These are phyloP conservation scores for Heliothis peltigera DNA, from an alignment of 2,888 invertebrate species.

Conservation along the genomic window DNA sequence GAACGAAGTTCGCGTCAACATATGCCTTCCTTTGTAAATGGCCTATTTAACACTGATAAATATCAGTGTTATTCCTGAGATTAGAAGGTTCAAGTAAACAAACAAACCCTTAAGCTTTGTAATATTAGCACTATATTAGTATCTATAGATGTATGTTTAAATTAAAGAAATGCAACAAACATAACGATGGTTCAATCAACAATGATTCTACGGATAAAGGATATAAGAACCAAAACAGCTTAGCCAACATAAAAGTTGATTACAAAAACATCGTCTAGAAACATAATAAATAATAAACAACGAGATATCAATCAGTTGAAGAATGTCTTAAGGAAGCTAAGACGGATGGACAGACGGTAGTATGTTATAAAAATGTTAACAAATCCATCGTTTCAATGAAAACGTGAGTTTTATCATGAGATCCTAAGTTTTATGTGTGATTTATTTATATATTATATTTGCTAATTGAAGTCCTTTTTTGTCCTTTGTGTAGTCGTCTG, in stretches of 20 bases:
- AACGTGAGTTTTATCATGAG: constrained; percentile 60
- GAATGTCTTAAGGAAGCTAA: constrained; percentile 52
- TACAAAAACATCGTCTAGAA: constrained; percentile 25
- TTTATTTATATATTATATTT: constrained; percentile 31
- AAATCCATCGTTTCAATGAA: constrained; percentile 52
- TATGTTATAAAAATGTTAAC: constrained; percentile 44
- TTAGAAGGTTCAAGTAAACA: too few relatives aligned
- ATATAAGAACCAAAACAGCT: constrained; percentile 18
- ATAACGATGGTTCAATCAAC: neutral
- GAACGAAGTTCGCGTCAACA: too few relatives aligned
- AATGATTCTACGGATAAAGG: neutral
- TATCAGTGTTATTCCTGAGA: too few relatives aligned
- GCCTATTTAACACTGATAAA: too few relatives aligned
- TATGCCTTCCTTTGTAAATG: too few relatives aligned
- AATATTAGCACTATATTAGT: too few relatives aligned
- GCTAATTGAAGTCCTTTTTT: constrained; percentile 34
- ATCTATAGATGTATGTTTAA: neutral
- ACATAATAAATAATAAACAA: constrained; percentile 45
- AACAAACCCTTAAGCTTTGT: too few relatives aligned
- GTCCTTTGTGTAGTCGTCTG: constrained; percentile 34
- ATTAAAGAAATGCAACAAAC: neutral
- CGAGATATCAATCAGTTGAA: constrained; percentile 36
- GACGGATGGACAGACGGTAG: constrained; percentile 40
- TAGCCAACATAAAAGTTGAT: constrained; percentile 44
- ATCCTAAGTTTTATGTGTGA: constrained; percentile 32